These are phyloP conservation scores for Lasioglossum baleicum DNA, from an alignment of 1,140 invertebrate species.

Conservation along the genomic window DNA sequence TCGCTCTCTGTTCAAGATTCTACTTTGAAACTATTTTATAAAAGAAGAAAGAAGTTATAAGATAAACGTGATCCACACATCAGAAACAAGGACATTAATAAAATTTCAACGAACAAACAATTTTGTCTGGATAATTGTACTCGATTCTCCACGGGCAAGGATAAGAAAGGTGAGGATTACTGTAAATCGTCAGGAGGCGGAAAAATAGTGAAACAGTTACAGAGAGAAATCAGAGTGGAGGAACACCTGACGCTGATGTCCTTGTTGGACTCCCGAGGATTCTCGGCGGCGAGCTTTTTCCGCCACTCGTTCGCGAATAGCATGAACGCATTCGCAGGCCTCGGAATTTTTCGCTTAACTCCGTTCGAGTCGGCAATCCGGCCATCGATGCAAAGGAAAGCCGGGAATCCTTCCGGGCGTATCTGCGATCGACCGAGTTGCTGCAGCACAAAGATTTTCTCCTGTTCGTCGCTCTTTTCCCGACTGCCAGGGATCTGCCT, in stretches of 20 bases:
- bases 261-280: constrained; percentile 83
- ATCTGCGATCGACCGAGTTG: constrained; percentile 54
- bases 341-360: constrained; percentile 80
- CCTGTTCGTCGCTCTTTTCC: constrained; percentile 41
- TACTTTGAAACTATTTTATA: too few relatives aligned
- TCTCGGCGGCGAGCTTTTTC: constrained; percentile 80
- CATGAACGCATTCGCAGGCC: constrained; percentile 85
- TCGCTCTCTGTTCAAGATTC: too few relatives aligned
- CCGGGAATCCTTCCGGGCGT: constrained; percentile 37
- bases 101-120: too few relatives aligned
- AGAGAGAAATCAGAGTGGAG: constrained; percentile 37
- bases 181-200: background rate
- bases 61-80: too few relatives aligned
- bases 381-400: constrained; percentile 53
- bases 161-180: too few relatives aligned
- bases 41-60: too few relatives aligned
- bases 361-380: constrained; percentile 33
- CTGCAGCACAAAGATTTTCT: constrained; percentile 51
- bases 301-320: constrained; percentile 84
- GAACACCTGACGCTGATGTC: constrained; percentile 82
- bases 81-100: too few relatives aligned
- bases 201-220: background rate
- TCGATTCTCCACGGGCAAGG: too few relatives aligned
- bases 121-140: too few relatives aligned
- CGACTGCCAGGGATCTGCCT: constrained; percentile 53